Percentiles rank a stretch among this genome's conserved stretches.
Conservation (phyloP, 2,888 invertebrate species). For the Kryphioiulus occultus region DNA sequence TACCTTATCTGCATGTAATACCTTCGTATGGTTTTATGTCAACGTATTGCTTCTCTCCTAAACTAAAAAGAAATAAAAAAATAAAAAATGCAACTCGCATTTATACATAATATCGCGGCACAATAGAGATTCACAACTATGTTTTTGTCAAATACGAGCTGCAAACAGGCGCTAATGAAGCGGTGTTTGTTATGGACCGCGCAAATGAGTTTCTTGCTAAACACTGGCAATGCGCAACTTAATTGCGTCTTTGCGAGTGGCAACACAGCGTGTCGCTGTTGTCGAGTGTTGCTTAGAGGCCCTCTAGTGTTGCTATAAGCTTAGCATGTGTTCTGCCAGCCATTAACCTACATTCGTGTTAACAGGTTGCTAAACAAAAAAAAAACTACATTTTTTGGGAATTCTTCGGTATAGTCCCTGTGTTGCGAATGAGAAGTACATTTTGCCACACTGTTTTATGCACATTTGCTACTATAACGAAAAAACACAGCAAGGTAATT, state of each 20-base stretch:
- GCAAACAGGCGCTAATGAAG: neutral
- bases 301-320: no score
- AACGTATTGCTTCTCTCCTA: neutral
- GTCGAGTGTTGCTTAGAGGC: neutral
- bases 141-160: neutral
- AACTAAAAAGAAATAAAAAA: no score
- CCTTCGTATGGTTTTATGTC: neutral
- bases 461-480: no score
- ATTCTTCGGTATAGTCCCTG: no score
- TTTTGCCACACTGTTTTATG: no score
- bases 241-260: neutral
- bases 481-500: no score
- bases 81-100: neutral
- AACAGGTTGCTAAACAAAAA: no score
- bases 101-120: neutral
- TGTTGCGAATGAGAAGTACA: no score
- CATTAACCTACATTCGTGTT: neutral
- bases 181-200: neutral
- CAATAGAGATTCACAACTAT: neutral
- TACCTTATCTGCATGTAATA: neutral
- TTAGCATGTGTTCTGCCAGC: neutral
- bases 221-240: neutral
- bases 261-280: neutral
- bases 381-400: no score
- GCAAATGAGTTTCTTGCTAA: neutral